phyloP scores from a whole-genome alignment of 2,888 invertebrate genomes.

The Hedychridium roseum region DNA sequence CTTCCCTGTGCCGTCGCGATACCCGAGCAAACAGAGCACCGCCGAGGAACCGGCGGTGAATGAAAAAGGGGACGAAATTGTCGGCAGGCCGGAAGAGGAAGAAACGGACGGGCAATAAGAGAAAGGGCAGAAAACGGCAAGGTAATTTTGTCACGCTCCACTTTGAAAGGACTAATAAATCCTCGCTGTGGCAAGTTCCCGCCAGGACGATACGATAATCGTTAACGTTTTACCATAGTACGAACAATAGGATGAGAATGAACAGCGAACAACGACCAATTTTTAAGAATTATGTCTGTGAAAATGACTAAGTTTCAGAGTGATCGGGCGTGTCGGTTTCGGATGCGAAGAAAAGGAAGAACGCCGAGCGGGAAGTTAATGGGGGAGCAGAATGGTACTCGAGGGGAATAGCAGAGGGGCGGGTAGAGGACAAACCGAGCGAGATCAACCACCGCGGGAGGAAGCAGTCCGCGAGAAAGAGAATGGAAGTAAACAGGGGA shows the following conservation, averaged over 20 bases:
- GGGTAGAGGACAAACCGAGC: conserved; percentile 5
- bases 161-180: too few species aligned
- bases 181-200: too few species aligned
- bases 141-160: conserved; percentile 7
- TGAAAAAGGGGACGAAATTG: background rate
- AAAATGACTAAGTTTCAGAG: too few species aligned
- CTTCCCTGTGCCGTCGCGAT: conserved; percentile 24
- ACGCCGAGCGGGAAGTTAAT: conserved; percentile 12
- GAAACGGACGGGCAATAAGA: conserved; percentile 15
- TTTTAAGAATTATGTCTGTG: too few species aligned
- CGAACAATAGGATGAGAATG: too few species aligned
- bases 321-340: too few species aligned
- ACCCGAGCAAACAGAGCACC: conserved; percentile 16
- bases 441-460: conserved; percentile 1
- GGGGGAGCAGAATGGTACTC: conserved; percentile 9
- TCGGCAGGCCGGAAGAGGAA: conserved; percentile 8
- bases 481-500: background rate
- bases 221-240: too few species aligned
- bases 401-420: conserved; percentile 7
- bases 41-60: conserved; percentile 3
- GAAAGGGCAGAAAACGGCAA: conserved; percentile 14
- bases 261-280: too few species aligned
- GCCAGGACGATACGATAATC: too few species aligned
- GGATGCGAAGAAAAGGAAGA: too few species aligned
- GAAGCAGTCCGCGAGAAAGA: background rate